Evolutionary conservation across 2,113 vertebrate species (phyloP), one percentile per base, ranked within the genome.

Genomic region (Acinonyx jubatus): DNA sequence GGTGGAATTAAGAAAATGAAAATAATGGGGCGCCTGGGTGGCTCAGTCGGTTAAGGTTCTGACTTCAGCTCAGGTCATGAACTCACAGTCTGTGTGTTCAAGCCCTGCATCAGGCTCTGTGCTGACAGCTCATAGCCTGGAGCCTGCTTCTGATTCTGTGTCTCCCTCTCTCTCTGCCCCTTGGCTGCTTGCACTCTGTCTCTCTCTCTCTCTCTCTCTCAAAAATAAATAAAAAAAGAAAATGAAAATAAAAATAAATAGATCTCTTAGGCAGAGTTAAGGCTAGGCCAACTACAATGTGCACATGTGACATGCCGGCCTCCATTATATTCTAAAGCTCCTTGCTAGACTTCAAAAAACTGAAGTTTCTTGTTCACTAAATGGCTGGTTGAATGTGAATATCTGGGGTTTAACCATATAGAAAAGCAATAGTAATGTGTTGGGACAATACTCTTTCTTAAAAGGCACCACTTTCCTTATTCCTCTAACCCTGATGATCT

Each of bases 181-280:
- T 61, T 61, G 2, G 21, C 57, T 23, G 21, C 3, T 61, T 3
- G 21, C 21, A 3, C 57, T 23, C 57, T 61, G 6, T 23, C 57
- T 23, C 7, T 50, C 2, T 57, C 57, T 61, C 21, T 61, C 57
- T 57, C 55, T 45, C 7, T 45, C 57, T 23, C 8, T 50, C 55
- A 45, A 45, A 45, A 45, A 61, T 8, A 61, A 61, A 61, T 61
- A 61, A 61, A 61, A 57, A 57, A 57, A 7, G 2, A 57, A 86
- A 86, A 91, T 19, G 45, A 79, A 89, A 86, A 91, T 23, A 63
- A 79, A 93, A 89, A 94, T 19, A 65, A 80, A 93, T 66, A 89
- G 45, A 88, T 50, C 63, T 95, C n/a, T 57, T 48, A 68, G 0
- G 4, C 2, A 80, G 19, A n/a, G 45, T 90, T 11, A 89, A 69